These are phyloP conservation scores for Micromussa lordhowensis DNA, from an alignment of 92 coral and sea anemone genomes.

Conservation along the genomic window DNA sequence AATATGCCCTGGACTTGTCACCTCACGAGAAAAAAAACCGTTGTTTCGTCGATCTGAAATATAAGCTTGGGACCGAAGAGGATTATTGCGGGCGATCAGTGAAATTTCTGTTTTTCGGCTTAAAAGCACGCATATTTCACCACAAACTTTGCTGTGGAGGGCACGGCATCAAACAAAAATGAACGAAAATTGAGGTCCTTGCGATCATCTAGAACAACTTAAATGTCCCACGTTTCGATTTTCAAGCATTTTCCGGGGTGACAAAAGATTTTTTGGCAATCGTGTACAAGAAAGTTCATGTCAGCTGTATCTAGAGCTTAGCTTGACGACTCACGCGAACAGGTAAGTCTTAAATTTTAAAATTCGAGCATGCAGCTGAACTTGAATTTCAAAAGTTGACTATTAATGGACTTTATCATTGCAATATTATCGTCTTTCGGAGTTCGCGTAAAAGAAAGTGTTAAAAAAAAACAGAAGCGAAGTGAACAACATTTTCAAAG, in stretches of 20 bases:
- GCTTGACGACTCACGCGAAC: background rate
- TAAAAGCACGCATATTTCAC: background rate
- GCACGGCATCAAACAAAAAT: background rate
- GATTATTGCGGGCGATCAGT: background rate
- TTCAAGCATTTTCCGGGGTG: background rate
- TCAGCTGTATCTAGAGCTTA: background rate
- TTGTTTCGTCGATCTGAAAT: background rate
- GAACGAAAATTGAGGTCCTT: background rate
- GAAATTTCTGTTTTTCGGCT: background rate
- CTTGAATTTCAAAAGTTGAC: background rate
- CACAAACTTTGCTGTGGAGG: background rate
- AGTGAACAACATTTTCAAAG: background rate
- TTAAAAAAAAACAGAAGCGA: background rate
- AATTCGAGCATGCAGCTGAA: background rate
- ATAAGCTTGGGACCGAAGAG: background rate
- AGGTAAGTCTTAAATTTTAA: background rate
- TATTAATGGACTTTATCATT: background rate
- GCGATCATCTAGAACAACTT: background rate
- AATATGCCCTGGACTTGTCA: background rate
- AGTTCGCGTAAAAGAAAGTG: background rate
- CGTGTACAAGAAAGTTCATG: background rate
- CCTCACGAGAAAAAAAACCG: background rate
- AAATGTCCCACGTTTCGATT: background rate
- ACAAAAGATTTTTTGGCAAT: background rate
- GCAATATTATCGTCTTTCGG: background rate